phyloP scores from a whole-genome alignment of 2,888 invertebrate species.

The Clunio marinus region DNA sequence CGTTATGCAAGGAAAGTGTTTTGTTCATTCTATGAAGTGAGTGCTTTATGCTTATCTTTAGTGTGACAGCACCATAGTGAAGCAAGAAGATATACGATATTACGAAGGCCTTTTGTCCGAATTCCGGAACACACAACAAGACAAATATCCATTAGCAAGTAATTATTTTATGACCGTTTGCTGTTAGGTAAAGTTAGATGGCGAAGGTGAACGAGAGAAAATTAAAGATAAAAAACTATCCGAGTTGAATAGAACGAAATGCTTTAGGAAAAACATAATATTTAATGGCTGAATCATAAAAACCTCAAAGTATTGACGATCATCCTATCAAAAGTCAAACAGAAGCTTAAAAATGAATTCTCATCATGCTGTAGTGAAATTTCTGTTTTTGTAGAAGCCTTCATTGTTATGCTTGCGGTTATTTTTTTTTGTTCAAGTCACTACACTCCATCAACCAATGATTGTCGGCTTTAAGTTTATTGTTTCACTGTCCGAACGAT shows the following conservation, averaged over 20 bases:
- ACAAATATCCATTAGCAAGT: constrained; percentile 38
- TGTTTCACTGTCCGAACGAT: not conserved
- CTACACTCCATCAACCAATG: not conserved
- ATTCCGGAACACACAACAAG: constrained; percentile 23
- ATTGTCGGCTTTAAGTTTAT: not conserved
- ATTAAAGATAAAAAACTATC: not conserved
- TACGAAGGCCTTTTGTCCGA: not conserved
- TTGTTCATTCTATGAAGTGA: no score
- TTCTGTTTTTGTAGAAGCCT: not conserved
- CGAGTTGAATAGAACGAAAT: not conserved
- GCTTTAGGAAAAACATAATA: no score
- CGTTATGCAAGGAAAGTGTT: no score
- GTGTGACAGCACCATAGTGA: not conserved
- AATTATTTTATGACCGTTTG: constrained; percentile 37
- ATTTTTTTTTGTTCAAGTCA: not conserved
- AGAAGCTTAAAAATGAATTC: constrained; percentile 2
- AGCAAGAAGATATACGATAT: no score
- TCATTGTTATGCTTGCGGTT: not conserved
- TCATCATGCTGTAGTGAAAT: no score
- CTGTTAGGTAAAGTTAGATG: not conserved
- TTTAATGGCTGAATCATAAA: not conserved
- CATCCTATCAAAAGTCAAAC: constrained; percentile 28
- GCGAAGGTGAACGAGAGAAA: not conserved
- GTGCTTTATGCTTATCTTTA: constrained; percentile 17
- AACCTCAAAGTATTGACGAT: no score